Base-by-base conservation (phyloP, 2,113 vertebrate genomes). In the Vulpes ferrilata region DNA sequence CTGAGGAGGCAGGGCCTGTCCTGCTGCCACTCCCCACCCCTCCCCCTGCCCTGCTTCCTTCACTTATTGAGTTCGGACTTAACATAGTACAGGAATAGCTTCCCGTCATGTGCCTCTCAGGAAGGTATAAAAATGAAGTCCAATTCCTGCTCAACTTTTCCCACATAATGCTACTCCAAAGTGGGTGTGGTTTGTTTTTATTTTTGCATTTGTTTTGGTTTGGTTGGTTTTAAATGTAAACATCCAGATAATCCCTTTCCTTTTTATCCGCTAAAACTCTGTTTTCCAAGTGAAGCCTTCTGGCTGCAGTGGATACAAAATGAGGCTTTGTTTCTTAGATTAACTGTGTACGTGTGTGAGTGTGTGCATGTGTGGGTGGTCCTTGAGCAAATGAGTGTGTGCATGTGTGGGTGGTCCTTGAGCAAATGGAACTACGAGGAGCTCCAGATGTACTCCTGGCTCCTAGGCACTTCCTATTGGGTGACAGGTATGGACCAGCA, bases 41-140 rank as follows among this genome's bases (percentile, higher is more conserved):
- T 30, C 20, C 32, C 11, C 23, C 7, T 23, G 5, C 25, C 13
- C 65, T 15, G 2, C 65, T 38, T n/a, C 88, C 95, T 92, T 82
- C 73, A 11, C 69, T 23, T 9, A 43, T 43, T 74, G 81, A 55
- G 60, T 87, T 81, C 67, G 92, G 27, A 23, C 88, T 89, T 53
- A 62, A 62, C 59, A 7, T 15, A 10, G 11, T 27, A 30, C 65
- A 82, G 96, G 76, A 90, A 88, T 74, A 82, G 43, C 74, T 97
- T 98, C 97, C 92, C 80, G 83, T 92, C 96, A 95, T 69, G 83
- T 95, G 96, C 87, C 84, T 93, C 90, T 92, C 90, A 89, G 92
- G 95, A 97, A 96, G 57, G 93, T 86, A 82, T 95, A 79, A 78
- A 95, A 97, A 95, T 73, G 78, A 94, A 71, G 82, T 38, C 71